A percentile compares a stretch with the other conserved stretches of the same genome.
These are phyloP conservation scores for Tokudaia tokunoshimensis DNA, from an alignment of 2,797 vertebrate species.

Conservation along the genomic window DNA sequence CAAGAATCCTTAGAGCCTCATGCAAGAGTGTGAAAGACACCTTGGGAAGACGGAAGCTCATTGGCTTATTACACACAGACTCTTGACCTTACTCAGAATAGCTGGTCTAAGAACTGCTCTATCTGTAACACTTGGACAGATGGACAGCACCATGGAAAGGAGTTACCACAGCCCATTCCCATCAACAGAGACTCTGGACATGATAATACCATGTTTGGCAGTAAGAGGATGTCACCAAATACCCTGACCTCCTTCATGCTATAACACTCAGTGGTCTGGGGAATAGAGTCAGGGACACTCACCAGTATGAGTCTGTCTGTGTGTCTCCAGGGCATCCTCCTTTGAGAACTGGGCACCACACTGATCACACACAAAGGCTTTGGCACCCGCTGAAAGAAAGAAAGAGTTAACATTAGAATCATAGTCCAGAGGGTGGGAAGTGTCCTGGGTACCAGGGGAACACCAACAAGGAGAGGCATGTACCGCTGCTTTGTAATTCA, in stretches of 20 bases:
- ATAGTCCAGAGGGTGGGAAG: accelerated
- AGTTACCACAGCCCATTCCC: background rate
- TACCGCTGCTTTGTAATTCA: background rate
- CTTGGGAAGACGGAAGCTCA: background rate
- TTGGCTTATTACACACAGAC: background rate
- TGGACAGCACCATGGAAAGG: no score
- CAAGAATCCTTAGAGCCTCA: background rate
- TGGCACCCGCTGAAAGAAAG: constrained; percentile 92
- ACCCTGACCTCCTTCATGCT: background rate
- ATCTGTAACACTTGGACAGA: background rate
- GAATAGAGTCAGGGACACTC: constrained; percentile 72
- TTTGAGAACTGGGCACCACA: constrained; percentile 98
- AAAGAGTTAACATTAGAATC: background rate
- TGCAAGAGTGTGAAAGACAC: background rate
- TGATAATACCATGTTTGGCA: accelerated
- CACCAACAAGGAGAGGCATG: accelerated
- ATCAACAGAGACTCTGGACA: background rate
- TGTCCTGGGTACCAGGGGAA: background rate
- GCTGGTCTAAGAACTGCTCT: background rate
- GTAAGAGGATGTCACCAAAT: background rate
- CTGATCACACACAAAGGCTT: constrained; percentile 98
- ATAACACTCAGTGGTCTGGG: background rate
- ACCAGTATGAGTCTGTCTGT: constrained; percentile 98
- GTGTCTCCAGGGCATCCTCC: constrained; percentile 96
- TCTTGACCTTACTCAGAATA: background rate